Percentiles rank a stretch among this genome's conserved stretches.
Conservation (phyloP, 2,888 invertebrate genomes). For the Cantharis flavilabris region DNA sequence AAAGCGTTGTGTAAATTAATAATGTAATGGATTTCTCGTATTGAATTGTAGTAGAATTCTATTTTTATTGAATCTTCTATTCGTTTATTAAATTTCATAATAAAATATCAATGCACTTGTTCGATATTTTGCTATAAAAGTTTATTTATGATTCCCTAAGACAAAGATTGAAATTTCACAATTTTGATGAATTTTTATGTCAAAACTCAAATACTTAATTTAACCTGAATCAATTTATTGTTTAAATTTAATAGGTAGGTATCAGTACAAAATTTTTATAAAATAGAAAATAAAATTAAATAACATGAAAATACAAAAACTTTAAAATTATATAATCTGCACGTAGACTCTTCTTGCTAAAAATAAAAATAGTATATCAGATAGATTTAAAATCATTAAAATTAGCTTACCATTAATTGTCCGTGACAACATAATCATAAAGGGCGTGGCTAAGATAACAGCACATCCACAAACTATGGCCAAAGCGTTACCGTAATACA, state of each 20-base stretch:
- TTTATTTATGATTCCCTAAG: neutral
- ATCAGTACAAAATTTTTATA: neutral
- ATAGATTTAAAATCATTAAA: neutral
- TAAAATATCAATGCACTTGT: neutral
- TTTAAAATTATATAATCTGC: neutral
- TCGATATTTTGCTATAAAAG: neutral
- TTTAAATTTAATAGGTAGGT: neutral
- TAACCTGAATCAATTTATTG: neutral
- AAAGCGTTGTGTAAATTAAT: neutral
- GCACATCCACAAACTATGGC: neutral
- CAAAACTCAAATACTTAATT: too few species aligned
- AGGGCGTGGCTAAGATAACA: neutral
- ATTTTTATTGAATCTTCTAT: neutral
- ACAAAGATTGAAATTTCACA: neutral
- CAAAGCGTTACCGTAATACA: neutral
- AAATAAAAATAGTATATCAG: neutral
- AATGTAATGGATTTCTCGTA: neutral
- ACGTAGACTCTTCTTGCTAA: neutral
- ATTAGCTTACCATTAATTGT: neutral
- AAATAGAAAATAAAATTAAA: neutral
- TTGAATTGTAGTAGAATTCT: neutral
- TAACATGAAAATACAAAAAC: neutral
- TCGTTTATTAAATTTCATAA: neutral
- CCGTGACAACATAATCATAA: neutral
- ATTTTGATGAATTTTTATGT: too few species aligned